Base-by-base conservation (phyloP, 2,888 invertebrate species). In the Neoscelio sp. region DNA sequence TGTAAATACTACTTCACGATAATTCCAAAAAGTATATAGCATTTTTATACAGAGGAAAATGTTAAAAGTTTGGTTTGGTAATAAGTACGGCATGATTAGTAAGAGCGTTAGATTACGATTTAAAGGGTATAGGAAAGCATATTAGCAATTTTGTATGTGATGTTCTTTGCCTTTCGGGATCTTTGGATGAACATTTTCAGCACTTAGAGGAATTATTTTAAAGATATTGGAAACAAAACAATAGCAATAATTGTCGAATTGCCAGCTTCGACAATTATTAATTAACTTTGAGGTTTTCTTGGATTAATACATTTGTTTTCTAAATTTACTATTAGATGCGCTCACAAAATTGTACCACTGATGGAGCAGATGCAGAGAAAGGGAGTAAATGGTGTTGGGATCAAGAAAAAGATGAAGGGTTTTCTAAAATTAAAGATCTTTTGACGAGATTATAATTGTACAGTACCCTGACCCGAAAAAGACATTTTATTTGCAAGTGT, bases 361-460 rank as follows among this genome's bases (percentile, higher is more conserved):
- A 17, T 73, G 0, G 12, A 40, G 6, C 54, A 82, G 1, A 10
- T 82, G 8, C 54, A n/a, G n/a, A 56, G 33, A 73, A 77, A 6
- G 62, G 30, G 7, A 7, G n/a, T 0, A 54, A 18, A 33, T 82
- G 58, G 44, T 7, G 48, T 8, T 81, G 74, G 82, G 30, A 6
- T 0, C 12, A 26, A 0, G 18, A 54, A n/a, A 42, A 73, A 1
- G 30, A 80, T 28, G n/a, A 12, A 1, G 68, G 62, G 0, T 81
- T 81, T n/a, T n/a, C n/a, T n/a, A n/a, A n/a, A n/a, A n/a, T n/a
- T n/a, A n/a, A n/a, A n/a, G n/a, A n/a, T n/a, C n/a, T n/a, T n/a
- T n/a, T n/a, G n/a, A n/a, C n/a, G n/a, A n/a, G n/a, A n/a, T n/a
- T n/a, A n/a, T n/a, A n/a, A n/a, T n/a, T n/a, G n/a, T n/a, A n/a